Evolutionary conservation across 2,888 invertebrate species (phyloP), one percentile per base, ranked within the genome.

Genomic region (Zygaena filipendulae): DNA sequence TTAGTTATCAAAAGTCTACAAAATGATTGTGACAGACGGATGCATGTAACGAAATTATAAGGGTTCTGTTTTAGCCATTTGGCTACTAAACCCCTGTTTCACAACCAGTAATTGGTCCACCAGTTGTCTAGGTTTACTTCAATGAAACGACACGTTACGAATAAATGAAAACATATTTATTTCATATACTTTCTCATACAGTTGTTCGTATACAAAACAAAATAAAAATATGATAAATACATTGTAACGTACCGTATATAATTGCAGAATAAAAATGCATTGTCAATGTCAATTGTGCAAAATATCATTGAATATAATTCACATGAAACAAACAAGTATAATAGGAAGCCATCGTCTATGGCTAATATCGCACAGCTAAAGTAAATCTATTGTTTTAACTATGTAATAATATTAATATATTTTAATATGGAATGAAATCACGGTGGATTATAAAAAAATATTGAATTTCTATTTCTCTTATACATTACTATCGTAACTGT

Each of bases 241-340:
- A 23, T 39, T 35, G 35, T 39, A 53, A n/a, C n/a, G n/a, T n/a
- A n/a, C n/a, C n/a, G n/a, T 51, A 55, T 52, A 59, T 47, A 53
- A 55, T 45, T 47, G 49, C 43, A 54, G 54, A 53, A 47, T 49
- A 58, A 56, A 66, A 70, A 68, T 74, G 74, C 71, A 58, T 59
- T 50, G 42, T 50, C 52, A 60, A 59, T 56, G 58, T 58, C 54
- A 59, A 48, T 30, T 33, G 51, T 51, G 59, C 51, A 48, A 43
- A 44, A 38, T 36, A 45, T 44, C 27, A 32, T 34, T 35, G 38
- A 26, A 34, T 27, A 25, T 21, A 29, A n/a, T n/a, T n/a, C n/a
- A n/a, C n/a, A n/a, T n/a, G n/a, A n/a, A n/a, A n/a, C n/a, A n/a
- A n/a, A n/a, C n/a, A n/a, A n/a, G n/a, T n/a, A n/a, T n/a, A n/a